Evolutionary conservation across 2,113 vertebrate genomes (phyloP), one percentile per base, ranked within the genome.

Genomic region (Notarius lentiginosus): DNA sequence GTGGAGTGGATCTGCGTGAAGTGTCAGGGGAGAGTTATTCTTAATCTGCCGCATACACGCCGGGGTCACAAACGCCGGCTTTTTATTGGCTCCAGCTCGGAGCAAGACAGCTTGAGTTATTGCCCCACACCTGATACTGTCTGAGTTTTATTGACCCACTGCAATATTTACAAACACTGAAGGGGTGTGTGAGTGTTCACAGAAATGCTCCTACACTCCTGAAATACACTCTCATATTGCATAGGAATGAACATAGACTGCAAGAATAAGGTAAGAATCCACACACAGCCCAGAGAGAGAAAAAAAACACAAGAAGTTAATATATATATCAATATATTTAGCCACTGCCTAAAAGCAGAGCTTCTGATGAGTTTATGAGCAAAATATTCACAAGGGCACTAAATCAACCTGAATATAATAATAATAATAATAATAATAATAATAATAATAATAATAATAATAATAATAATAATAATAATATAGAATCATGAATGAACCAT

Each of bases 21-120:
- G 18, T 84, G 77, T 66, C 34, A 34, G 84, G 60, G 87, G 87
- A 75, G 79, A 88, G 85, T 87, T 90, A 91, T 92, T 90, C 90
- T 87, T 20, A 53, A 89, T 86, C 87, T 83, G 81, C 81, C 4
- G 12, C 20, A 27, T 6, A 70, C 20, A 89, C 87, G 60, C 66
- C 66, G 47, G 41, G 79, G 92, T 95, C 93, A 93, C 90, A 90
- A 91, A 89, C 89, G 86, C 55, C 90, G 82, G 87, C 88, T 90
- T 90, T 93, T 94, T 93, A 92, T 90, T 90, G 89, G 70, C 81
- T 87, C 22, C 80, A 55, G 81, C 86, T 83, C 60, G 8, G 60
- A 75, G 86, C 55, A 17, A 49, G 70, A 65, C 80, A 65, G 70
- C 51, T 47, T 87, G 86, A 87, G 82, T 87, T 87, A 87, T 81